phyloP scores from a whole-genome alignment of 2,888 invertebrate genomes.

The Epicampocera succincta region DNA sequence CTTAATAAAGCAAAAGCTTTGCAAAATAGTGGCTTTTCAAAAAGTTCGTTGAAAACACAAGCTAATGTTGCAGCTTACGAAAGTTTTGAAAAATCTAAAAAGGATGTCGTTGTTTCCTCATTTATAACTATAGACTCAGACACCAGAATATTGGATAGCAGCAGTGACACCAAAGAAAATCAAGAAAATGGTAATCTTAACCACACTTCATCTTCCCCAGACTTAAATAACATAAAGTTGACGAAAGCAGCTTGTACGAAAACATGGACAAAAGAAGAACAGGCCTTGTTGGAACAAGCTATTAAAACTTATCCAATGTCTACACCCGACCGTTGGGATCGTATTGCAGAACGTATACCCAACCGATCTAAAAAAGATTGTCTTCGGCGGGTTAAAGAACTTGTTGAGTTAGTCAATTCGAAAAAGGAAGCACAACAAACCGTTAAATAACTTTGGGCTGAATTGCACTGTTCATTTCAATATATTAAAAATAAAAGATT shows the following conservation, averaged over 20 bases:
- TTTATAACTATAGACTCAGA: constrained; percentile 88
- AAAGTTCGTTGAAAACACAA: constrained; percentile 91
- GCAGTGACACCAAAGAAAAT: constrained; percentile 62
- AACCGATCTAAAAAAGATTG: constrained; percentile 98
- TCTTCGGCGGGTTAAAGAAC: constrained; percentile 97
- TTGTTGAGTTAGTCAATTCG: constrained; percentile 97
- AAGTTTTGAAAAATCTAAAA: constrained; percentile 93
- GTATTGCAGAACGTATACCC: constrained; percentile 94
- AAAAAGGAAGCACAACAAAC: constrained; percentile 91
- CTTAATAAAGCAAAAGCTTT: constrained; percentile 97
- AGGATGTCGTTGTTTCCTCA: constrained; percentile 83
- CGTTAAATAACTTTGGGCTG: constrained; percentile 77
- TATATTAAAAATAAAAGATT: neutral
- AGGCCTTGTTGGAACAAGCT: constrained; percentile 97
- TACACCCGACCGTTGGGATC: constrained; percentile 96
- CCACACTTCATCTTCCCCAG: constrained; percentile 39
- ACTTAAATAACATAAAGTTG: constrained; percentile 39
- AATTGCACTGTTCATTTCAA: neutral
- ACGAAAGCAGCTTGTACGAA: constrained; percentile 71
- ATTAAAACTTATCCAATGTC: constrained; percentile 95
- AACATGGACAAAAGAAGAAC: constrained; percentile 97
- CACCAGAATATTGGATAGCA: constrained; percentile 74
- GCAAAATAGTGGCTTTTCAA: constrained; percentile 93
- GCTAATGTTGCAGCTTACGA: constrained; percentile 96
- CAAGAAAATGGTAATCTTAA: constrained; percentile 54